These are phyloP conservation scores for Chamaea fasciata DNA, from an alignment of 2,113 vertebrate species.

Conservation along the genomic window DNA sequence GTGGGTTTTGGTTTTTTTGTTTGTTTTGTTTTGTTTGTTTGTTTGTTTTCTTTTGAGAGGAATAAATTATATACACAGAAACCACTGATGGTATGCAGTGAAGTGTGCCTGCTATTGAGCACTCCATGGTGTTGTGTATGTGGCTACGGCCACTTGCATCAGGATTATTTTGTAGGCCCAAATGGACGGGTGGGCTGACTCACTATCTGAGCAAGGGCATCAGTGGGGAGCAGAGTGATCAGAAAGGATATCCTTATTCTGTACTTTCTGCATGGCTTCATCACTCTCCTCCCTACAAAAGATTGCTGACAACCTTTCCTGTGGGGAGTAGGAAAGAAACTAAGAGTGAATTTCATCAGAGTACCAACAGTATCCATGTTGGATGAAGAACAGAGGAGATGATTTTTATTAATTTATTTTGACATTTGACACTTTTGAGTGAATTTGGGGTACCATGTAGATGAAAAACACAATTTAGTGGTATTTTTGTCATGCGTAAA, in stretches of 20 bases:
- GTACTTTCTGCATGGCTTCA: not conserved
- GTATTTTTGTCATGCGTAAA: not conserved
- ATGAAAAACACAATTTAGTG: not conserved
- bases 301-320: not conserved
- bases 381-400: not conserved
- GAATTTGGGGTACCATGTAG: not conserved
- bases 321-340: rapidly evolving
- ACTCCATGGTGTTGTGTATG: not conserved
- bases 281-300: not conserved
- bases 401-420: not conserved
- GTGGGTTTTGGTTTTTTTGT: not conserved
- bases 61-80: not conserved
- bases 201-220: not conserved
- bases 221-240: not conserved
- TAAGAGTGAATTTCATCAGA: not conserved
- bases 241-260: not conserved
- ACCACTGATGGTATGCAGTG: not conserved
- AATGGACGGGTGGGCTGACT: not conserved
- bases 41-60: not conserved
- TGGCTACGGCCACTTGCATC: conserved; percentile 21
- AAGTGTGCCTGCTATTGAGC: not conserved
- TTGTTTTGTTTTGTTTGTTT: not conserved
- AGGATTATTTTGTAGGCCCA: conserved; percentile 11
- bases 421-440: not conserved
- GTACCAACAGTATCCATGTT: rapidly evolving